Percentiles rank a stretch among this genome's conserved stretches.
These are phyloP conservation scores for Bombycilla garrulus DNA, from an alignment of 2,113 vertebrate species.

Conservation along the genomic window DNA sequence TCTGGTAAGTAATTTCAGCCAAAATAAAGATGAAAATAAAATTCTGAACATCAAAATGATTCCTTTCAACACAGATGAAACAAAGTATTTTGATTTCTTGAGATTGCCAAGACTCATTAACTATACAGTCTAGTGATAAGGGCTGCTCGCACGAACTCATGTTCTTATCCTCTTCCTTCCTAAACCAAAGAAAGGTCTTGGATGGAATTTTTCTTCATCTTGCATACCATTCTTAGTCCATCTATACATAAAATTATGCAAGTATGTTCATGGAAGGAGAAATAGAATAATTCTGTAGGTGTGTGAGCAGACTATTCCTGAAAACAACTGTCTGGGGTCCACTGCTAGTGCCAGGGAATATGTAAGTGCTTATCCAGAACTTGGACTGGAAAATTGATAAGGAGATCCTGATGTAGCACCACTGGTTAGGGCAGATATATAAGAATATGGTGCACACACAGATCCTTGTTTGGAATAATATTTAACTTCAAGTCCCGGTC, in stretches of 20 bases:
- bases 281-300: neutral
- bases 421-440: neutral
- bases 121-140: neutral
- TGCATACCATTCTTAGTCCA: neutral
- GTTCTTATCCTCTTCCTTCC: neutral
- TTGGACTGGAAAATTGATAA: neutral
- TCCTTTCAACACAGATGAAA: neutral
- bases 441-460: no score
- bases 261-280: neutral
- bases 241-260: rapidly evolving
- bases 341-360: neutral
- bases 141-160: neutral
- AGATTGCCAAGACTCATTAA: neutral
- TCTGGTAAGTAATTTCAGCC: slow-evolving; percentile 11
- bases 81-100: neutral
- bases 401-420: neutral
- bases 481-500: neutral
- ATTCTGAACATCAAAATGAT: neutral
- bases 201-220: neutral
- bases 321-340: neutral
- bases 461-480: neutral
- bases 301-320: neutral
- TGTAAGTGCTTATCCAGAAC: neutral
- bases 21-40: slow-evolving; percentile 35
- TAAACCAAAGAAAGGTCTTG: neutral